Evolutionary conservation across 2,797 vertebrate genomes (phyloP).

Genomic region (Hydrophis major): DNA sequence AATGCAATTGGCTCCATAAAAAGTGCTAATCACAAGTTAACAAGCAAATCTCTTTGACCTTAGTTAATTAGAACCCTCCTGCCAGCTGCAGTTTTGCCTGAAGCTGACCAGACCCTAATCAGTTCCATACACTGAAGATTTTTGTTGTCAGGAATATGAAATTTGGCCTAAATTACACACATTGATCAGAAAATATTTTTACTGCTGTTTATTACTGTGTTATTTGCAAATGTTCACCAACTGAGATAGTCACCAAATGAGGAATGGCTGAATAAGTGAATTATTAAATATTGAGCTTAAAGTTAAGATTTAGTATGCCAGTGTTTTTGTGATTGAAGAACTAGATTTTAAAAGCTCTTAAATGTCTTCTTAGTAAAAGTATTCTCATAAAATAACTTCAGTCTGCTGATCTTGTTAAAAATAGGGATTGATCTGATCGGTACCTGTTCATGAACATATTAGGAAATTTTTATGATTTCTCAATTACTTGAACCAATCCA

Average conservation of each 20-base stretch:
- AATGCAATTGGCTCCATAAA: neutral
- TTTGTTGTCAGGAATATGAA: neutral
- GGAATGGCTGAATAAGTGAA: neutral
- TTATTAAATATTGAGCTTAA: constrained; percentile 32
- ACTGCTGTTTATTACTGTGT: neutral
- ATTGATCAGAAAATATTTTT: neutral
- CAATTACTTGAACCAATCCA: neutral
- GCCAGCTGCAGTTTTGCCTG: neutral
- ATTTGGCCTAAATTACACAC: neutral
- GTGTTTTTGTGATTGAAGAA: constrained; percentile 17
- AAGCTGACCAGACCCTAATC: neutral
- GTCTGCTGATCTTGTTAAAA: neutral
- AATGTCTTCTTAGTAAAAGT: constrained; percentile 1
- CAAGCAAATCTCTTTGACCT: neutral
- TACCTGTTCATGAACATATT: neutral
- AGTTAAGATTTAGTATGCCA: constrained; percentile 32
- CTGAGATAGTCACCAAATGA: neutral
- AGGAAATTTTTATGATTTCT: neutral
- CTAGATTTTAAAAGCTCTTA: constrained; percentile 13
- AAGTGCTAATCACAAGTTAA: neutral
- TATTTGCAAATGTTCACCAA: neutral
- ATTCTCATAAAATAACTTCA: constrained; percentile 7
- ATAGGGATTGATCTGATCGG: neutral
- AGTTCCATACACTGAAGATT: neutral
- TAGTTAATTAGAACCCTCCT: neutral